Conservation (phyloP, 2,888 invertebrate genomes). For the Plutella xylostella region DNA sequence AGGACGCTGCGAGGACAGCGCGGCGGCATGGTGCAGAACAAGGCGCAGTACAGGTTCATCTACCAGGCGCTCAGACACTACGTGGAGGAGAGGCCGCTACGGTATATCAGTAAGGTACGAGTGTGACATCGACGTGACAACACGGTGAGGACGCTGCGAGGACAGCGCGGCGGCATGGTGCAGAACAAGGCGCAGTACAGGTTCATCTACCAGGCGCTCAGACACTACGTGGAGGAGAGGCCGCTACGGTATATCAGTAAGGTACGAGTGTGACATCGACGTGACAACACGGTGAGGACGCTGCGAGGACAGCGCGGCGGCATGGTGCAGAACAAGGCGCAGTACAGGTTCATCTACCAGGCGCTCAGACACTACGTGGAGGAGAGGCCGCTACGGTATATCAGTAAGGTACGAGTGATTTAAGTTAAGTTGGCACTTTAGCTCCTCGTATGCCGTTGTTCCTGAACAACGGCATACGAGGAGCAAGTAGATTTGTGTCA, state of each 20-base stretch:
- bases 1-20: slow-evolving; percentile 94
- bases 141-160: slow-evolving; percentile 92
- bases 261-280: slow-evolving; percentile 94
- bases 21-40: slow-evolving; percentile 98
- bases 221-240: slow-evolving; percentile 86
- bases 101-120: slow-evolving; percentile 82
- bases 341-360: slow-evolving; percentile 97
- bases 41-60: slow-evolving; percentile 97
- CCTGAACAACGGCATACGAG: too few species aligned
- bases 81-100: slow-evolving; percentile 76
- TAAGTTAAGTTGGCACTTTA: too few species aligned
- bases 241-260: too few species aligned
- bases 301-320: slow-evolving; percentile 94
- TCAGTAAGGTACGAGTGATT: too few species aligned
- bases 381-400: slow-evolving; percentile 62
- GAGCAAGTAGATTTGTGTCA: too few species aligned
- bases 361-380: slow-evolving; percentile 93
- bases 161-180: slow-evolving; percentile 97
- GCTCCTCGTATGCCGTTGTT: too few species aligned
- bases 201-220: slow-evolving; percentile 95
- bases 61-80: slow-evolving; percentile 94
- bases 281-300: slow-evolving; percentile 95
- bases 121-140: slow-evolving; percentile 97
- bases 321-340: slow-evolving; percentile 98
- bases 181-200: slow-evolving; percentile 99